phyloP scores from a whole-genome alignment of 2,797 vertebrate genomes.

The Acestrorhynchus altus region DNA sequence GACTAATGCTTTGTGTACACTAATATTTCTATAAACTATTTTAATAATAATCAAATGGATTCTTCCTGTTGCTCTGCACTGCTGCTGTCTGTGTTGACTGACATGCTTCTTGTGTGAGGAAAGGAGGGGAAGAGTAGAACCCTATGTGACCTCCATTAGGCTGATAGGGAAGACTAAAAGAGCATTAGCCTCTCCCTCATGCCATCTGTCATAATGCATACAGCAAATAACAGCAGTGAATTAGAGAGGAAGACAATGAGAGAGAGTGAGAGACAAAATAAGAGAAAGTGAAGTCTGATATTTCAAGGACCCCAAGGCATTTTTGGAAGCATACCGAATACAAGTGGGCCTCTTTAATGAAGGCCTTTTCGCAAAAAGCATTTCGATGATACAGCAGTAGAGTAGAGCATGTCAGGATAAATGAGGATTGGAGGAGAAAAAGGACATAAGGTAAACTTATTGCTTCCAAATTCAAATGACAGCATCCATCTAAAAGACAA shows the following conservation, averaged over 20 bases:
- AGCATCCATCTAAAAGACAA: neutral
- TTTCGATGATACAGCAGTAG: slow-evolving; percentile 11
- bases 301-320: slow-evolving; percentile 80
- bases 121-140: slow-evolving; percentile 82
- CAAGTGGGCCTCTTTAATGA: slow-evolving; percentile 6
- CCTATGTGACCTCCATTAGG: slow-evolving; percentile 87
- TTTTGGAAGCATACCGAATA: slow-evolving; percentile 39
- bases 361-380: slow-evolving; percentile 17
- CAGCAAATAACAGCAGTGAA: slow-evolving; percentile 82
- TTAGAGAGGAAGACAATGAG: slow-evolving; percentile 33
- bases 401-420: neutral
- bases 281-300: slow-evolving; percentile 70
- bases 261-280: slow-evolving; percentile 21
- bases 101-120: slow-evolving; percentile 85
- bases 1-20: neutral
- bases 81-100: slow-evolving; percentile 83
- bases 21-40: neutral
- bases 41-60: neutral
- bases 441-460: neutral
- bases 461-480: too few relatives aligned
- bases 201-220: slow-evolving; percentile 90
- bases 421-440: neutral
- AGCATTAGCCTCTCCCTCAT: slow-evolving; percentile 81
- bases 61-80: slow-evolving; percentile 80
- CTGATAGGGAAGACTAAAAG: slow-evolving; percentile 83